Evolutionary conservation across 2,797 vertebrate species (phyloP).

Genomic region (Hemibagrus guttatus): DNA sequence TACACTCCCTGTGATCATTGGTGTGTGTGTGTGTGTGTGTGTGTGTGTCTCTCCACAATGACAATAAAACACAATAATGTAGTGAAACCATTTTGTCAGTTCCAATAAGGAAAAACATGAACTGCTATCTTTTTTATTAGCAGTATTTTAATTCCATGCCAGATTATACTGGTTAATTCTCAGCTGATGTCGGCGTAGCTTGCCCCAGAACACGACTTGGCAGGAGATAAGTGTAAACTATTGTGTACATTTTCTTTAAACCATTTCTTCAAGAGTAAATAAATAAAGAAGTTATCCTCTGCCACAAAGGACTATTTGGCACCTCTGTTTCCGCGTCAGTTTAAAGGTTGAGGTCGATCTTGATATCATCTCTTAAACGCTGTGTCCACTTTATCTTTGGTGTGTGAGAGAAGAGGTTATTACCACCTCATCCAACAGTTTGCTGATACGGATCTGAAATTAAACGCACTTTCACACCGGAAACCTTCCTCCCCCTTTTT

Average conservation of each 20-base stretch:
- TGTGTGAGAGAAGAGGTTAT: conserved; percentile 60
- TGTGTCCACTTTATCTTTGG: conserved; percentile 61
- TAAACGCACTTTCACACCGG: conserved; percentile 49
- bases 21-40: conserved; percentile 7
- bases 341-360: conserved; percentile 62
- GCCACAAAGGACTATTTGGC: conserved; percentile 51
- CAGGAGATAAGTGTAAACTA: neutral
- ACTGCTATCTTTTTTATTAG: neutral
- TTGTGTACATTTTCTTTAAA: neutral
- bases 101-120: neutral
- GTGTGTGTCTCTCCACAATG: conserved; percentile 9
- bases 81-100: neutral
- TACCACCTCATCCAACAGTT: conserved; percentile 55
- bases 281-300: neutral
- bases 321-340: conserved; percentile 49
- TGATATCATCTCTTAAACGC: conserved; percentile 62
- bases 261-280: conserved; percentile 17
- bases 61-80: neutral
- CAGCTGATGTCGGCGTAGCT: too few species aligned
- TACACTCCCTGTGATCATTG: conserved; percentile 26
- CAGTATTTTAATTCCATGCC: neutral
- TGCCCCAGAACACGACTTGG: neutral
- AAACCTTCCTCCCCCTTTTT: conserved; percentile 32
- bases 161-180: neutral
- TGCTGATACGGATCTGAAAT: conserved; percentile 69